Base-by-base conservation (phyloP, 2,113 vertebrate species). In the Clarias batrachus region DNA sequence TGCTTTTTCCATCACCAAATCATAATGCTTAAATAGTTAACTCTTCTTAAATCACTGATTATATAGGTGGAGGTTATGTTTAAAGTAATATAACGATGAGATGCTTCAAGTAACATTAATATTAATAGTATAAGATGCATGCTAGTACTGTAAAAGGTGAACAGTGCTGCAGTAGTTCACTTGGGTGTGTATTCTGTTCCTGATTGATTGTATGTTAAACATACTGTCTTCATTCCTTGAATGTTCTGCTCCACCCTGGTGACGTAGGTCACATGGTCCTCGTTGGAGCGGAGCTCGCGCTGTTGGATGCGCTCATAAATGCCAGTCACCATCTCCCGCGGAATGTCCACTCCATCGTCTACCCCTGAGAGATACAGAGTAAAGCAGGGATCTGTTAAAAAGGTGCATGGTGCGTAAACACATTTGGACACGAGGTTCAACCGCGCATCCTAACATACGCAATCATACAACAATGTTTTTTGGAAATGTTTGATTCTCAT, bases 191-290 rank as follows among this genome's bases (percentile, higher is more conserved):
- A 41, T 80, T 87, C 65, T 76, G 21, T 70, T 73, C 23, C 52
- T 65, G 76, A 71, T 48, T 65, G 76, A 71, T 48, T 86, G 68
- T 33, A 79, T 8, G 25, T 16, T 27, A 68, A 37, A 94, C 97
- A 96, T 90, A 99, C 98, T 19, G 97, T 97, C 95, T 99, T 99
- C 95, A 99, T 97, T 90, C 98, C 98, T 84, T 98, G 94, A 81
- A 99, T 99, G 91, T 97, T 99, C 93, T 99, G 99, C 90, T 99
- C 98, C 95, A 99, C 98, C 54, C 98, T 97, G 91, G 97, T 98
- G 91, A 99, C 98, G 0, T 99, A 99, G 1, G 98, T 99, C 89
- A 99, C 98, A 0, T 99, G 98, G 90, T 99, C 98, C 86, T 99
- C 98, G 37, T 99, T 99, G 87, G 98, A 99, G 88, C 97, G 97